Percentiles rank a stretch among this genome's conserved stretches.
These are phyloP conservation scores for Ochropleura leucogaster DNA, from an alignment of 2,888 invertebrate species.

Conservation along the genomic window DNA sequence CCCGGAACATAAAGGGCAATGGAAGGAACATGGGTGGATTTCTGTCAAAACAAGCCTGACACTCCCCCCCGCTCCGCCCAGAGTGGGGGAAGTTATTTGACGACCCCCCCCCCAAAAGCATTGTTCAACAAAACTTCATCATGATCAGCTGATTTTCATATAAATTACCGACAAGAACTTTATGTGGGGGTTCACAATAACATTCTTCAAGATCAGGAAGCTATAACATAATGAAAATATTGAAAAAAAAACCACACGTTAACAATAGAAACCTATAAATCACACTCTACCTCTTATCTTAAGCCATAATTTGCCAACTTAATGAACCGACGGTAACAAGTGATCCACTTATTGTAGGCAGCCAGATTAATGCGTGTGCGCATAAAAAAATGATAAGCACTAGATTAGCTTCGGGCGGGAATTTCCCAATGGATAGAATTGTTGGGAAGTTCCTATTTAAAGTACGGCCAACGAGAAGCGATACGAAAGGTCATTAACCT, in stretches of 20 bases:
- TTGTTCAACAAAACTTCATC: no score
- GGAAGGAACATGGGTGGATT: no score
- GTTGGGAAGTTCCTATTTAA: slow-evolving; percentile 7
- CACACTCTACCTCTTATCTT: slow-evolving; percentile 9
- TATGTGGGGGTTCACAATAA: no score
- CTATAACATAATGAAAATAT: background rate
- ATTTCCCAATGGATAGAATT: slow-evolving; percentile 10
- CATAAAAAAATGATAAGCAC: slow-evolving; percentile 49
- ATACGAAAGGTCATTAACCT: no score
- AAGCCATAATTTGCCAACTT: slow-evolving; percentile 53
- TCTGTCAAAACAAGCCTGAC: no score
- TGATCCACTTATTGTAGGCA: slow-evolving; percentile 40
- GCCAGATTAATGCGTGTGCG: slow-evolving; percentile 37
- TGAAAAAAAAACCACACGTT: background rate
- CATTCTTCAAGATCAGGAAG: background rate
- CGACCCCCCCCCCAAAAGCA: no score
- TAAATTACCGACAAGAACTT: no score
- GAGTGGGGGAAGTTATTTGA: no score
- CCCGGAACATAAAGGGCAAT: no score
- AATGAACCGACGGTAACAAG: slow-evolving; percentile 47
- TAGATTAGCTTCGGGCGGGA: slow-evolving; percentile 26
- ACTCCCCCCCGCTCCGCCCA: no score
- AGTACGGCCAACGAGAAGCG: no score
- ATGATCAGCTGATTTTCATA: no score
- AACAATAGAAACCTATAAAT: slow-evolving; percentile 23